Conservation (phyloP, 2,888 invertebrate genomes). For the Acrocera orbiculus region DNA sequence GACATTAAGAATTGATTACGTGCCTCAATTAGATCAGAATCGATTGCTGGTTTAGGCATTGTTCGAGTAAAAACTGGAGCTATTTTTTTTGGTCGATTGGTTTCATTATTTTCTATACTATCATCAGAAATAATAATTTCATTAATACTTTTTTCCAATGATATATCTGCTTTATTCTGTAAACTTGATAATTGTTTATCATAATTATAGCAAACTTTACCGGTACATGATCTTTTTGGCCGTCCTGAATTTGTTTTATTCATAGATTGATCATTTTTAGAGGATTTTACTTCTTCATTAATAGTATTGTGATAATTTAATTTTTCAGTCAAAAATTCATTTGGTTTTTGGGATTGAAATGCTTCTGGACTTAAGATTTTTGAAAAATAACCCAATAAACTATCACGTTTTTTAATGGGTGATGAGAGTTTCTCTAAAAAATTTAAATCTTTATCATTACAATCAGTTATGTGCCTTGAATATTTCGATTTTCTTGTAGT, state of each 20-base stretch:
- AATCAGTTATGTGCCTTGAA: background rate
- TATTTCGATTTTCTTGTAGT: background rate
- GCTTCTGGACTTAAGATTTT: constrained; percentile 26
- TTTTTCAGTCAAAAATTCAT: too few relatives aligned
- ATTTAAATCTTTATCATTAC: constrained; percentile 16
- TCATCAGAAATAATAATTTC: background rate
- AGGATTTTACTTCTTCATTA: too few relatives aligned
- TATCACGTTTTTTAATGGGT: constrained; percentile 40
- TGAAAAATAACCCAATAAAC: constrained; percentile 41
- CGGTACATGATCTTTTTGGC: constrained; percentile 22
- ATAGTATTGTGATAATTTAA: too few relatives aligned
- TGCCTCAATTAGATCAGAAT: constrained; percentile 41
- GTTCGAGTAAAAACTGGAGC: constrained; percentile 52
- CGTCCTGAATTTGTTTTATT: constrained; percentile 16
- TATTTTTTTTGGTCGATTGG: constrained; percentile 32
- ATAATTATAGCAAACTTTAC: constrained; percentile 24
- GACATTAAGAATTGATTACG: constrained; percentile 52
- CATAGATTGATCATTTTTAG: background rate
- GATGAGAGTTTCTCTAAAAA: constrained; percentile 39
- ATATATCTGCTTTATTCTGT: background rate
- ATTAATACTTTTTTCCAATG: background rate
- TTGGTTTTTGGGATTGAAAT: background rate
- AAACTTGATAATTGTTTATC: constrained; percentile 11
- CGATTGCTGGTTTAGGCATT: constrained; percentile 36
- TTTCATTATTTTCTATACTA: background rate